Conservation (phyloP, 1,140 invertebrate species). For the Ridgeia piscesae region DNA sequence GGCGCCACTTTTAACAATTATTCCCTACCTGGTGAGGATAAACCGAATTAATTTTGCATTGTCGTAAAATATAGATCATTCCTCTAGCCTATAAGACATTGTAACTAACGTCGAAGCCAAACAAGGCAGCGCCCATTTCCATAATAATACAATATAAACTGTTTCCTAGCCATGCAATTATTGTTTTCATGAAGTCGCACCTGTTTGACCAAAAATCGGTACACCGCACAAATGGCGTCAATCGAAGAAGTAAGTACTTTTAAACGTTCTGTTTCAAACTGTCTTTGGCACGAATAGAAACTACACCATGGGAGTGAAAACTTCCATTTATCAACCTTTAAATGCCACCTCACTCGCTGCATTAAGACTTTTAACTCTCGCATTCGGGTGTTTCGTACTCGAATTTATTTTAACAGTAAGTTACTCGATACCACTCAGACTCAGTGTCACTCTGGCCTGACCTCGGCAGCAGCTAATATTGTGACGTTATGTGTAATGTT, state of each 20-base stretch:
- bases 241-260: neutral
- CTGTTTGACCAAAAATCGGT: neutral
- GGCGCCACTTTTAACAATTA: neutral
- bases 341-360: neutral
- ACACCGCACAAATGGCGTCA: neutral
- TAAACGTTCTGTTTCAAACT: neutral
- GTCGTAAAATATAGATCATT: neutral
- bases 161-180: neutral
- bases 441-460: too few species aligned
- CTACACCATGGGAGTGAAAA: neutral
- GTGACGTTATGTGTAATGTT: too few species aligned
- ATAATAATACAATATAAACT: neutral
- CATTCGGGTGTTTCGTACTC: neutral
- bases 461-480: too few species aligned
- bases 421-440: neutral
- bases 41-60: neutral
- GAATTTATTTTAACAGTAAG: neutral
- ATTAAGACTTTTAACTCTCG: neutral
- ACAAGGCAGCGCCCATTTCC: neutral
- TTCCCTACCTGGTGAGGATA: neutral
- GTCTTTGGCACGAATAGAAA: neutral
- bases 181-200: neutral
- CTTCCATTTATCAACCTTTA: neutral
- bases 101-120: neutral
- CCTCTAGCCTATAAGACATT: neutral